Evolutionary conservation across 2,888 invertebrate species (phyloP), one percentile per base, ranked within the genome.

Genomic region (Caenorhabditis sp.): DNA sequence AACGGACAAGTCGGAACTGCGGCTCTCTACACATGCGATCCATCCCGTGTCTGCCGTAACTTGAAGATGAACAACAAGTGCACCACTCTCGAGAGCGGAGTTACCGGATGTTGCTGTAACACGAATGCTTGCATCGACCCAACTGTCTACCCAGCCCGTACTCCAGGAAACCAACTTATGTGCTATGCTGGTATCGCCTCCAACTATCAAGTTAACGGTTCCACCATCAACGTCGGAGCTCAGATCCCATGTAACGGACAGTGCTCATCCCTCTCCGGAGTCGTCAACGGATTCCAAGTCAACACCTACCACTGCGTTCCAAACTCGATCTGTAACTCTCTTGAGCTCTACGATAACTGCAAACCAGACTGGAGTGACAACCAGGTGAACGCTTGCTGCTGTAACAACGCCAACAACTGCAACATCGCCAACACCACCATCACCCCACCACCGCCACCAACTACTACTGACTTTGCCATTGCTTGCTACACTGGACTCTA

Each of bases 11-110:
- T 28, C 51, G 70, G 66, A 73, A 75, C 76, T 41, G 87, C 86
- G 28, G 61, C 85, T 16, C 76, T 87, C 76, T 87, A 85, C 87
- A 86, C 87, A 16, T 87, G 87, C 66, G 87, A 87, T 73, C 87
- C 87, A 58, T 76, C 82, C 49, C 59, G 75, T 31, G 82, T 87
- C 22, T 87, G 86, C 81, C 54, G 69, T 14, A 77, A 74, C 58
- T 74, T 87, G 47, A 76, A 79, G n/a, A 66, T 87, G 58, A 26
- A 49, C 49, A 86, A 87, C 79, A 80, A 70, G 64, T 87, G 87
- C 44, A 47, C 73, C 10, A 75, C 61, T 22, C 80, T 87, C 28
- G 84, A 85, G 63, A 80, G 66, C 68, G 85, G 86, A 59, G 73
- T 87, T 31, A 49, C 59, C 44, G 86, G 85, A 79, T 87, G 87